Base-by-base conservation (phyloP, 2,113 vertebrate genomes). In the Thalassoma bifasciatum region DNA sequence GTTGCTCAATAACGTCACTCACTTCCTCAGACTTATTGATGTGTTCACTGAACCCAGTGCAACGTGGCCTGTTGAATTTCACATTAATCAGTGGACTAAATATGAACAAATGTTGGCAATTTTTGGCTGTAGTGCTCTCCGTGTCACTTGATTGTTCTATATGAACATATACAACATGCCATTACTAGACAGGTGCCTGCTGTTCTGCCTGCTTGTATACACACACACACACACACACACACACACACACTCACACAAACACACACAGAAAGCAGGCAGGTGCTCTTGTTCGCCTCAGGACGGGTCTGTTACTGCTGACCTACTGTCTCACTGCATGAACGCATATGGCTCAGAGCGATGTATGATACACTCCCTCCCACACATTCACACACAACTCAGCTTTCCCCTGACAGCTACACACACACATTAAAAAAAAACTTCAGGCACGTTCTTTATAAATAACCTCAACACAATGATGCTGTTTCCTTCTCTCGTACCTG, bases 11-110 rank as follows among this genome's bases (percentile, higher is more conserved):
- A 83, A 88, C 83, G 88, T 79, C 84, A 69, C 63, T 89, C 42
- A 81, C 91, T 91, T 90, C 80, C 75, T 89, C 49, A 53, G 81
- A 81, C 80, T 38, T 88, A 91, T 91, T 69, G 86, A 90, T 50
- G 62, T 3, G 44, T 47, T 65, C 67, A 63, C 49, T 69, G 81
- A 67, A 83, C 72, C 67, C n/a, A 72, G 8, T 4, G 67, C 50
- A 66, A 76, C 46, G 12, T 1, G 47, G 79, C 77, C 86, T 86
- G 88, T 89, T 88, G 82, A 86, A 91, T 88, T 82, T 69, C 52
- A 53, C 72, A 63, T 82, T 68, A 54, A 68, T 85, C 64, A 59
- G 13, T 53, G 46, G 30, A 36, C 7, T 54, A 22, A 80, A 70
- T 76, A 53, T 58, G 21, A 71, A 62, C 60, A 66, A 50, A 42